A percentile compares a stretch with the other conserved stretches of the same genome.
Conservation (phyloP, 2,113 vertebrate species). For the Scolopax mira region DNA sequence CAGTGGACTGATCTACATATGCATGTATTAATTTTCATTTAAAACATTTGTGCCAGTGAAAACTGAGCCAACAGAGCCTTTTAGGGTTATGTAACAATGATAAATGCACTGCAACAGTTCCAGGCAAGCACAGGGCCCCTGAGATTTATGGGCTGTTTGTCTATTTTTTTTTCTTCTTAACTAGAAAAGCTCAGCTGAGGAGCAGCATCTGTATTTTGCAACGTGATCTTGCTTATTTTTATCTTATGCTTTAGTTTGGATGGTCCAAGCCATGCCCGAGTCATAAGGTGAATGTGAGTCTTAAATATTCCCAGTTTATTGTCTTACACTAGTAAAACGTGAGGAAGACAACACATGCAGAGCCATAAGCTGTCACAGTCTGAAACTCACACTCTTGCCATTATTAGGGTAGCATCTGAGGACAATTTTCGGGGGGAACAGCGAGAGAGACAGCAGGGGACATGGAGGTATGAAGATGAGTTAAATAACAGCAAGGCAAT, state of each 20-base stretch:
- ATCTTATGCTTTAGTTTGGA: not conserved
- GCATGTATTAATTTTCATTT: slow-evolving; percentile 4
- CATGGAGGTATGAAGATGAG: not conserved
- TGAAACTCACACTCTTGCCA: not conserved
- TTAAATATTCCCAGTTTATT: not conserved
- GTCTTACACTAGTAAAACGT: not conserved
- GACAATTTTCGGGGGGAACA: accelerated
- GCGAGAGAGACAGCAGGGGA: not conserved
- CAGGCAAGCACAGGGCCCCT: not conserved
- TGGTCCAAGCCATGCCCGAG: not conserved
- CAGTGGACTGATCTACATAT: not conserved
- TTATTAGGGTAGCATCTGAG: not conserved
- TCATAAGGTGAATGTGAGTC: not conserved
- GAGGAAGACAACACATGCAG: not conserved
- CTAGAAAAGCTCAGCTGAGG: not conserved
- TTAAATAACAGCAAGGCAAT: not conserved
- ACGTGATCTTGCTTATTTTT: not conserved
- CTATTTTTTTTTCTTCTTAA: not conserved
- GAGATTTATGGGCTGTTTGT: slow-evolving; percentile 22
- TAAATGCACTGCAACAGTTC: slow-evolving; percentile 35
- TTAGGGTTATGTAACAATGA: slow-evolving; percentile 24
- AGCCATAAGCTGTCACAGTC: not conserved
- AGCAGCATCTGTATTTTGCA: not conserved
- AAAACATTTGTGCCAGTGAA: not conserved
- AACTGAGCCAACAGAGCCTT: not conserved